These are phyloP conservation scores for Neoitamus cyanurus DNA, from an alignment of 2,888 invertebrate species.

Conservation along the genomic window DNA sequence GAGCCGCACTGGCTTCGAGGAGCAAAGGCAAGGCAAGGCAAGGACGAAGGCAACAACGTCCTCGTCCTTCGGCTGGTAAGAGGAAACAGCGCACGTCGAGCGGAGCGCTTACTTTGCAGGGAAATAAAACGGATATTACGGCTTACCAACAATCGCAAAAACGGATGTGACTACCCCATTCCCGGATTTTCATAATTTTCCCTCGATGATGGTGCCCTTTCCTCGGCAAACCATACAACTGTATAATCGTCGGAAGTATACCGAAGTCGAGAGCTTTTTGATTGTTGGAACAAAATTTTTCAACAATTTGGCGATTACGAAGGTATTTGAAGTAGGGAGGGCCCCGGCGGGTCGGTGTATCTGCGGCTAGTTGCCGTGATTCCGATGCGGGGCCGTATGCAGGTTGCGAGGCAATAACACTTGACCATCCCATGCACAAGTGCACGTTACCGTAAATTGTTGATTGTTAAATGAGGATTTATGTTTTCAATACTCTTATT, in stretches of 20 bases:
- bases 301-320: slow-evolving; percentile 55
- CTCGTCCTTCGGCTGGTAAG: not conserved
- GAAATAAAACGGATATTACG: not conserved
- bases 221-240: not conserved
- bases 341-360: not conserved
- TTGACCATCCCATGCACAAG: slow-evolving; percentile 47
- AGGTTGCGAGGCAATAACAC: slow-evolving; percentile 31
- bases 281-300: slow-evolving; percentile 56
- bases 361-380: not conserved
- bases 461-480: slow-evolving; percentile 56
- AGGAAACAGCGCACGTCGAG: not conserved
- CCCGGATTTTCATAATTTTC: not conserved
- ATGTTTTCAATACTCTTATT: slow-evolving; percentile 53
- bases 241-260: slow-evolving; percentile 55
- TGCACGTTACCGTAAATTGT: slow-evolving; percentile 56
- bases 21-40: not conserved
- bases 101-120: not conserved
- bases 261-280: slow-evolving; percentile 55
- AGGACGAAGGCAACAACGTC: not conserved
- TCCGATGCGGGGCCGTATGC: not conserved
- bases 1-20: not conserved
- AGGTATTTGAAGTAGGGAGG: slow-evolving; percentile 53
- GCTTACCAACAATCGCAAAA: slow-evolving; percentile 13
- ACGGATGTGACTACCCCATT: slow-evolving; percentile 31
- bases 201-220: not conserved